Evolutionary conservation across 1,140 invertebrate species (phyloP), one percentile per base, ranked within the genome.

Genomic region (Drosophila parabipectinata): DNA sequence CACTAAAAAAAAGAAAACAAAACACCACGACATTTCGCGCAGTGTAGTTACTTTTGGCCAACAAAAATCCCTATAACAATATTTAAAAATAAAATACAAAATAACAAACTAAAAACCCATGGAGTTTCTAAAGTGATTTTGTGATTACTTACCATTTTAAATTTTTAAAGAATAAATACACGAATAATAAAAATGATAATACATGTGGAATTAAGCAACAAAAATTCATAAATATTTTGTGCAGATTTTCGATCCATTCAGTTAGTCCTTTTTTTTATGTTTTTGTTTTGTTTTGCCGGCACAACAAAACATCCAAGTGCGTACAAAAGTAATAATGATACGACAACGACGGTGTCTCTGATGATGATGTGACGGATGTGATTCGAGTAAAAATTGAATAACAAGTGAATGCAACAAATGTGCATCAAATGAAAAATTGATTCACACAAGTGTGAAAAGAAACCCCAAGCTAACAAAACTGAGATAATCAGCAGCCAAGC

Each of bases 351-450:
- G 21, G 21, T 2, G 21, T 21, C 21, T 21, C 21, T 21, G 53
- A 45, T 67, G 50, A 44, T 50, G n/a, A 8, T 32, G 32, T 32
- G 9, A 32, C 8, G 32, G 9, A 7, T 30, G 9, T 32, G 32
- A 32, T 32, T 59, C 21, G 48, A 58, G 45, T 63, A 32, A n/a
- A 69, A 63, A 74, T 82, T 56, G 41, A 56, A 68, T 58, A 72
- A 59, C 72, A 77, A 62, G 59, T 62, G 60, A 32, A 45, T 60
- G 72, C 68, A 58, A 61, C 41, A 51, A 61, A 72, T 66, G 62
- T 9, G 44, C 26, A 53, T 44, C 30, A 60, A 67, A 58, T 28
- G 24, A 34, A 67, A 67, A 67, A 67, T 66, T 53, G 26, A 21
- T 32, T 61, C 47, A 66, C 14, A 53, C 8, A 67, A 68, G 62